Percentiles rank a stretch among this genome's conserved stretches.
Evolutionary conservation across 2,888 invertebrate genomes (phyloP).

Genomic region (Aphelenchoides bicaudatus): DNA sequence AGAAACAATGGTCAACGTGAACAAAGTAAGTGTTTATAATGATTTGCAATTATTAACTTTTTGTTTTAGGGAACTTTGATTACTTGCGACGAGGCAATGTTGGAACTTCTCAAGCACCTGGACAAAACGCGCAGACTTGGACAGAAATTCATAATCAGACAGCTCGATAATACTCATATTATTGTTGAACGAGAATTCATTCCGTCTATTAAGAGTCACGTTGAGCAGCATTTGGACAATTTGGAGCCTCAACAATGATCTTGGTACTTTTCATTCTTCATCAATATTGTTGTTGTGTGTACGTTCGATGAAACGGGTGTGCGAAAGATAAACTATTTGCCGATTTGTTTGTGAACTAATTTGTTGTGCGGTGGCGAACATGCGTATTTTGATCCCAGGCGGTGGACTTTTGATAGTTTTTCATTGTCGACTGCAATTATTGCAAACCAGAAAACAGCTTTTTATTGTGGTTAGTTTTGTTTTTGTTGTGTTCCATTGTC

Average conservation of each 20-base stretch:
- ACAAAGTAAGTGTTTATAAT: not conserved
- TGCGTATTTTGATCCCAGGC: too few species aligned
- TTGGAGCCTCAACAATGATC: conserved; percentile 31
- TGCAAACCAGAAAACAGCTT: too few species aligned
- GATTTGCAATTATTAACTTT: not conserved
- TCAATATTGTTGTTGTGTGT: too few species aligned
- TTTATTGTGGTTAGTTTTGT: too few species aligned
- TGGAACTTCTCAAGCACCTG: conserved; percentile 36
- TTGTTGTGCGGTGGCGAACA: too few species aligned
- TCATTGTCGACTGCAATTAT: too few species aligned
- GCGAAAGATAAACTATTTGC: too few species aligned
- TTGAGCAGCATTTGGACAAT: conserved; percentile 84
- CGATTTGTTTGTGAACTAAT: not conserved
- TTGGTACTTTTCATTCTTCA: not conserved
- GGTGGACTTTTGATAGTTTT: too few species aligned
- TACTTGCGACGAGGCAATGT: conserved; percentile 44
- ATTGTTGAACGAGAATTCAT: conserved; percentile 71
- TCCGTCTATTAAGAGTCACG: conserved; percentile 74
- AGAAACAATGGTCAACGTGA: conserved; percentile 3
- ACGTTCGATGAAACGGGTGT: too few species aligned
- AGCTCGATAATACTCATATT: conserved; percentile 32
- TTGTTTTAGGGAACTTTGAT: conserved; percentile 28
- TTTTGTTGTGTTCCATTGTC: too few species aligned
- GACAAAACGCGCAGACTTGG: conserved; percentile 34
- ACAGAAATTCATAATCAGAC: conserved; percentile 28